Conservation (phyloP, 2,797 vertebrate genomes). For the Notolepis coatsorum region DNA sequence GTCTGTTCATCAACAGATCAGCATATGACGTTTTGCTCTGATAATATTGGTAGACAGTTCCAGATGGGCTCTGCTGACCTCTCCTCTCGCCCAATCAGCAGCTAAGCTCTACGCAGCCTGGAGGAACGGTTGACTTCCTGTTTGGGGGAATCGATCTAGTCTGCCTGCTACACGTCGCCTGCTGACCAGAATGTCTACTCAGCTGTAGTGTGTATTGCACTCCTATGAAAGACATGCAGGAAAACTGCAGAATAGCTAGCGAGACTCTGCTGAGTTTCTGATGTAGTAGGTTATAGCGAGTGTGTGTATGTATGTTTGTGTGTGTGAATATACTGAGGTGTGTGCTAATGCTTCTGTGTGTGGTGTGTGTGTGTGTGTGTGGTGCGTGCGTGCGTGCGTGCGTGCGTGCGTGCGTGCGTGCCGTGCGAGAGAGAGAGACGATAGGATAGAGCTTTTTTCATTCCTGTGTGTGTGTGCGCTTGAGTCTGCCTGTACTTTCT, state of each 20-base stretch:
- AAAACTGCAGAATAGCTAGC: too few relatives aligned
- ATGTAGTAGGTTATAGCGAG: too few relatives aligned
- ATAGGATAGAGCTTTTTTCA: too few relatives aligned
- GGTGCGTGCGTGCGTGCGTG: not conserved
- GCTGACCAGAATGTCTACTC: too few relatives aligned
- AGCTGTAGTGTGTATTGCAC: too few relatives aligned
- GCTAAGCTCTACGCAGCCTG: not conserved
- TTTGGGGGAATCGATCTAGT: not conserved
- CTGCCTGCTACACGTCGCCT: not conserved
- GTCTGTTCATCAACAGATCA: not conserved
- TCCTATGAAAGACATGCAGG: too few relatives aligned
- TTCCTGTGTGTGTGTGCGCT: not conserved
- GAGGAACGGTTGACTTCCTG: not conserved
- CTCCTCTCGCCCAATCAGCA: not conserved
- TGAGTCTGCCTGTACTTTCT: not conserved
- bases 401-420: not conserved
- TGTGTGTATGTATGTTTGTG: too few relatives aligned
- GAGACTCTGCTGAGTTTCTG: too few relatives aligned
- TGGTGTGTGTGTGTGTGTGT: not conserved
- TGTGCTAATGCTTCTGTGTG: too few relatives aligned
- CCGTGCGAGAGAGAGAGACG: too few relatives aligned
- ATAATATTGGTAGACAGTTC: not conserved
- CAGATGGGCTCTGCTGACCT: not conserved
- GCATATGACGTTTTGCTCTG: not conserved
- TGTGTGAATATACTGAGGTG: too few relatives aligned